Evolutionary conservation across 2,888 invertebrate species (phyloP), one percentile per base, ranked within the genome.

Genomic region (Xestia xanthographa): DNA sequence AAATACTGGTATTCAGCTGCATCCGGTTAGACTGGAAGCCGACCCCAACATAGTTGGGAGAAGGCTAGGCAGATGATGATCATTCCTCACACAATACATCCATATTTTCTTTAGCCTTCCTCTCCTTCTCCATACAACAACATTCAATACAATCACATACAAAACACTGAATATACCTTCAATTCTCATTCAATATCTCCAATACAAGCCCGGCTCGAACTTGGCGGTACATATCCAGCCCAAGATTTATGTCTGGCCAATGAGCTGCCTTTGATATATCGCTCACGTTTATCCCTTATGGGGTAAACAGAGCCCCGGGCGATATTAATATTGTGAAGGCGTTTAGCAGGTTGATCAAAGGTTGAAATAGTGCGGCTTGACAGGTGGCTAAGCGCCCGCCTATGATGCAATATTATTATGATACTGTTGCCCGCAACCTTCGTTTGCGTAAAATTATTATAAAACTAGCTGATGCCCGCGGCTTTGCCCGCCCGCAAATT

Each of bases 261-360:
- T 69, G 83, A 85, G 72, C 73, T 50, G 73, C 85, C 65, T 77
- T 73, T 83, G 83, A 83, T 83, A 82, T 83, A 83, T 85, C 75
- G 83, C 74, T 78, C 83, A 83, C 83, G 83, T 85, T 83, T 82
- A 82, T 82, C 78, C 83, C 83, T 85, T 83, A 85, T 83, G 86
- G 75, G 72, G 83, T 83, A 83, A 83, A 85, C 82, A 78, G 82
- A 56, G 69, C 85, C 29, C 29, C 17, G 43, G 66, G 83, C 83
- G 38, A 82, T 84, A 78, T 82, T 77, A 77, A 78, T 83, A 78
- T 85, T 74, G 73, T 72, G 72, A 80, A 77, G 77, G 69, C 82
- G 74, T 75, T 74, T 72, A 85, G 69, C 83, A 82, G 73, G 82
- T 77, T 81, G 83, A 85, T 85, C 85, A 83, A 71, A 81, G 72